A percentile compares a stretch with the other conserved stretches of the same genome.
phyloP scores from a whole-genome alignment of 1,140 invertebrate genomes.

The Teleogryllus occipitalis region DNA sequence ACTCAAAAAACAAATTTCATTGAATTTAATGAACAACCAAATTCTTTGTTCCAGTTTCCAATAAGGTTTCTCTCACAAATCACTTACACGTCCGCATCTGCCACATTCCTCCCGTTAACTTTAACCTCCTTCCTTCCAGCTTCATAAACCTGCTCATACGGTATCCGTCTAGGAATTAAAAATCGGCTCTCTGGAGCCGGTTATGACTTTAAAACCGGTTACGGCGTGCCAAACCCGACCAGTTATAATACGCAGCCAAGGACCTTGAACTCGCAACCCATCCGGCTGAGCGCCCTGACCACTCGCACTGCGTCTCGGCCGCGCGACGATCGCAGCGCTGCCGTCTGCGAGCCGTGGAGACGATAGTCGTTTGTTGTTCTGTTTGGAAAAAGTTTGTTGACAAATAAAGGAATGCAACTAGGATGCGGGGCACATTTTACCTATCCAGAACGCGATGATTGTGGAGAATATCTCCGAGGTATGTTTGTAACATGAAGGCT shows the following conservation, averaged over 20 bases:
- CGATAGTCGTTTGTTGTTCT: not conserved
- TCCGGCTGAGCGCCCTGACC: not conserved
- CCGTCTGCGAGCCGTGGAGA: not conserved
- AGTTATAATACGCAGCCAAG: not conserved
- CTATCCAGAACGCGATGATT: not conserved
- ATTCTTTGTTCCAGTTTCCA: not conserved
- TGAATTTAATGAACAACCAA: not conserved
- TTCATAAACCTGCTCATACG: too few species aligned
- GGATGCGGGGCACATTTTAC: not conserved
- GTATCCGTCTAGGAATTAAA: not conserved
- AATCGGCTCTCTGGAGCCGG: not conserved
- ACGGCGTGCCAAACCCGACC: not conserved
- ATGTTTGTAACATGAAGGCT: not conserved
- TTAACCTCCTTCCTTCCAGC: too few species aligned
- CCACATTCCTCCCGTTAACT: not conserved
- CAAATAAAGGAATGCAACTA: not conserved
- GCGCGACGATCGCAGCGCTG: too few species aligned
- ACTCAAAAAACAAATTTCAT: not conserved
- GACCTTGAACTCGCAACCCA: not conserved
- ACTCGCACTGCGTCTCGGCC: not conserved
- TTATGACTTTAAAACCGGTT: slow-evolving; percentile 1
- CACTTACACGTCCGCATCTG: not conserved
- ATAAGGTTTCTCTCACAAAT: not conserved
- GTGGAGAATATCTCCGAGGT: not conserved
- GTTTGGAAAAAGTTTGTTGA: not conserved